Base-by-base conservation (phyloP, 2,888 invertebrate species). In the Exephanes ischioxanthus region DNA sequence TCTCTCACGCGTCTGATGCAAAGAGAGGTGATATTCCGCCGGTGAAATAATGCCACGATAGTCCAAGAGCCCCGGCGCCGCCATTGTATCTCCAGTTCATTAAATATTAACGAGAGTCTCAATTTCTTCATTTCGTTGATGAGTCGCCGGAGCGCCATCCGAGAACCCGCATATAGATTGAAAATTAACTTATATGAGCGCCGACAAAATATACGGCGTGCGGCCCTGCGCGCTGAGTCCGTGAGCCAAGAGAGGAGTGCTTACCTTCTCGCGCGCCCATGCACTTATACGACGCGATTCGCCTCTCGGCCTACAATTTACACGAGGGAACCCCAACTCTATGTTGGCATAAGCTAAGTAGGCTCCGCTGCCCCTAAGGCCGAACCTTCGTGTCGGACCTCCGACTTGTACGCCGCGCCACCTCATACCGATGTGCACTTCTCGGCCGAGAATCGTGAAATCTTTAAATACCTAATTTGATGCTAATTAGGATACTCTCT, bases 121-220 rank as follows among this genome's bases (percentile, higher is more conserved):
- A 93, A 93, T 93, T 93, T 93, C 93, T 93, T 93, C 92, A 93
- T 93, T 93, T 93, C 92, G 92, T 91, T 93, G 93, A 92, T 93
- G 93, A 93, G 93, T 93, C 93, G 92, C 91, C 90, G 81, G 92
- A 90, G 91, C 91, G 90, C 92, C 91, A 92, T 92, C 89, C 89
- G 85, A 89, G 89, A 91, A 90, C 91, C 93, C 92, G 94, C 94
- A 94, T 94, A 94, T 94, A 94, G 94, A 94, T 94, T 94, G 94
- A 94, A 94, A 94, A 94, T 94, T 94, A 94, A 94, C 94, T 94
- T 94, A 94, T 94, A 94, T 93, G 94, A 94, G 93, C 92, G 91
- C 92, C 93, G 92, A 91, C 93, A 92, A 93, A 93, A 94, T 93
- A 94, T 90, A 91, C 92, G 72, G 58, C 89, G 87, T 89, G 85